A percentile compares a stretch with the other conserved stretches of the same genome.
phyloP scores from a whole-genome alignment of 2,113 vertebrate species.

The Salvator merianae region DNA sequence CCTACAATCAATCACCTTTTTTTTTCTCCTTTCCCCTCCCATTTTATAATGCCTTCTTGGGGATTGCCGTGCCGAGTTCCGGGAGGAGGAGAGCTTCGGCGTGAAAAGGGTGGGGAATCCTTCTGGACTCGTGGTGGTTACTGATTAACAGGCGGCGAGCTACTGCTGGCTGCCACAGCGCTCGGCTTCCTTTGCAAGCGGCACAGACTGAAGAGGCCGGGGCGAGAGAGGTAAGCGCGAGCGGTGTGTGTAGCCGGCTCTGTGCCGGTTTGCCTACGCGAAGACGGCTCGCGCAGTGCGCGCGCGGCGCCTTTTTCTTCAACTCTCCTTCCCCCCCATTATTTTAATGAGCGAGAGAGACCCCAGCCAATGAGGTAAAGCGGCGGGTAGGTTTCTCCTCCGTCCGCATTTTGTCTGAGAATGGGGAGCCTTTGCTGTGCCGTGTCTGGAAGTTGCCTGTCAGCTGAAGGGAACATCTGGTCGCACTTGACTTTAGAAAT shows the following conservation, averaged over 20 bases:
- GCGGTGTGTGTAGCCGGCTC: not conserved
- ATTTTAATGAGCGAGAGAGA: not conserved
- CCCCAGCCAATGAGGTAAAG: not conserved
- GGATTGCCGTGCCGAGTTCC: not conserved
- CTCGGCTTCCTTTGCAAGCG: not conserved
- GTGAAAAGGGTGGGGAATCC: not conserved
- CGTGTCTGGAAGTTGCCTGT: no score
- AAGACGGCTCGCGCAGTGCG: no score
- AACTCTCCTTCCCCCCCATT: not conserved
- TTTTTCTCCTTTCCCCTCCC: not conserved
- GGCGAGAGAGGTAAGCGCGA: slow-evolving; percentile 18
- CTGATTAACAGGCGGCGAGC: not conserved
- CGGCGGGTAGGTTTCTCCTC: not conserved
- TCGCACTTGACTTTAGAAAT: no score
- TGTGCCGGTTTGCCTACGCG: no score
- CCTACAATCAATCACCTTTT: no score
- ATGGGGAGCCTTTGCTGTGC: no score
- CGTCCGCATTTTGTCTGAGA: no score
- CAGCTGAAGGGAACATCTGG: no score
- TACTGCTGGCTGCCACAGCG: not conserved
- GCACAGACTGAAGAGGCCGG: not conserved
- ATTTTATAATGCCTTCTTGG: not conserved
- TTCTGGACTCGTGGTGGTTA: not conserved
- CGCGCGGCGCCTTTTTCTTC: no score
- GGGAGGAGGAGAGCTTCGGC: not conserved